Evolutionary conservation across 2,888 invertebrate species (phyloP), one percentile per base, ranked within the genome.

Genomic region (Crepidodera aurea): DNA sequence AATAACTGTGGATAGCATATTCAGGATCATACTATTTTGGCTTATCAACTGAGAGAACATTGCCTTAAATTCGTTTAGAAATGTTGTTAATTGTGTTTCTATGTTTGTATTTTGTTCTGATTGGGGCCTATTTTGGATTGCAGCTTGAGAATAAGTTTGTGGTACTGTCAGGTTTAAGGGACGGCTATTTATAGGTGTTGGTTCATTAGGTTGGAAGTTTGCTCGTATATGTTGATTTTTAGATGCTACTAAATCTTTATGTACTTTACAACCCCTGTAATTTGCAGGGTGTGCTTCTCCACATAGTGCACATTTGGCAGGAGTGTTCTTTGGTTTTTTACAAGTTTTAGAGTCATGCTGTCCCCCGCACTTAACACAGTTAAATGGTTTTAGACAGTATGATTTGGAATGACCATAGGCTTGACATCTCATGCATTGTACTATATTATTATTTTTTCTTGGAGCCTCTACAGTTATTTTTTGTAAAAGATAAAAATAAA

Each of bases 271-370:
- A 25, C 68, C 67, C 53, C 59, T 69, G 19, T 69, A 69, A 15
- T 53, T 70, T 15, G 69, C 65, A 19, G 63, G 68, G 25, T 69
- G 66, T 15, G 62, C 57, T 13, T 57, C 58, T n/a, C n/a, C n/a
- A n/a, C n/a, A n/a, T n/a, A n/a, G n/a, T n/a, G n/a, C n/a, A n/a
- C n/a, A n/a, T n/a, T 1, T 53, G 32, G 53, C 42, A 62, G 7
- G 57, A 12, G 19, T 13, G 15, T 58, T 59, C 51, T 34, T 56
- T 2, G 16, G 15, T 58, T 63, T 34, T n/a, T 56, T 62, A 13
- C 42, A 32, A 32, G 4, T 10, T 32, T 32, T 32, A 7, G 32
- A 7, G 10, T 32, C 32, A 16, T 42, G 42, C 10, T 42, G 16
- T 13, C 42, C 42, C 3, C 64, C 67, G 67, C 10, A 67, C n/a